These are phyloP conservation scores for Antheraea yamamai DNA, from an alignment of 2,888 invertebrate species.

Conservation along the genomic window DNA sequence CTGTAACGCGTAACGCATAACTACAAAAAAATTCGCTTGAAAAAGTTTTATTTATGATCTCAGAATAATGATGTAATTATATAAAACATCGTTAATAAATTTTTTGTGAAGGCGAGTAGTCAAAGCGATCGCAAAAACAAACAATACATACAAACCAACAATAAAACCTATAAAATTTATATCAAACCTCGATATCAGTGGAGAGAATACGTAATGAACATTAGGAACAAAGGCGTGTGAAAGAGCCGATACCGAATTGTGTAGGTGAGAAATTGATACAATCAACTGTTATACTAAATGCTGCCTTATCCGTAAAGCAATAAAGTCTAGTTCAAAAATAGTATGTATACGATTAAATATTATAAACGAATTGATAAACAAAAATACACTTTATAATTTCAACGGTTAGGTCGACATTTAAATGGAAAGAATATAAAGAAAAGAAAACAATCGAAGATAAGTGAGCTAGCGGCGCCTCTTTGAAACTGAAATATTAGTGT, in stretches of 20 bases:
- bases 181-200: constrained; percentile 70
- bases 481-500: constrained; percentile 70
- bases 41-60: neutral
- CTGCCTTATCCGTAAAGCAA: constrained; percentile 33
- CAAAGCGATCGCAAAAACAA: constrained; percentile 52
- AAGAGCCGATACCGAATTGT: constrained; percentile 70
- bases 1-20: neutral
- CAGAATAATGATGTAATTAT: neutral
- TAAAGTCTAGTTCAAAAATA: constrained; percentile 43
- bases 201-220: constrained; percentile 78
- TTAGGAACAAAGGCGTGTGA: constrained; percentile 74
- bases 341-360: constrained; percentile 41
- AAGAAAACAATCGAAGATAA: constrained; percentile 66
- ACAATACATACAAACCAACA: constrained; percentile 57
- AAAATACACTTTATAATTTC: constrained; percentile 39
- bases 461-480: constrained; percentile 60
- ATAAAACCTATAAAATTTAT: constrained; percentile 74
- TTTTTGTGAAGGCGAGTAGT: constrained; percentile 20
- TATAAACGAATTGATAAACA: constrained; percentile 33
- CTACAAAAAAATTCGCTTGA: neutral
- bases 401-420: constrained; percentile 36
- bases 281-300: constrained; percentile 32
- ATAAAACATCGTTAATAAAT: constrained; percentile 2
- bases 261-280: constrained; percentile 67
- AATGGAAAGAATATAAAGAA: constrained; percentile 22